Evolutionary conservation across 2,113 vertebrate genomes (phyloP), one percentile per base, ranked within the genome.

Genomic region (Chloebia gouldiae): DNA sequence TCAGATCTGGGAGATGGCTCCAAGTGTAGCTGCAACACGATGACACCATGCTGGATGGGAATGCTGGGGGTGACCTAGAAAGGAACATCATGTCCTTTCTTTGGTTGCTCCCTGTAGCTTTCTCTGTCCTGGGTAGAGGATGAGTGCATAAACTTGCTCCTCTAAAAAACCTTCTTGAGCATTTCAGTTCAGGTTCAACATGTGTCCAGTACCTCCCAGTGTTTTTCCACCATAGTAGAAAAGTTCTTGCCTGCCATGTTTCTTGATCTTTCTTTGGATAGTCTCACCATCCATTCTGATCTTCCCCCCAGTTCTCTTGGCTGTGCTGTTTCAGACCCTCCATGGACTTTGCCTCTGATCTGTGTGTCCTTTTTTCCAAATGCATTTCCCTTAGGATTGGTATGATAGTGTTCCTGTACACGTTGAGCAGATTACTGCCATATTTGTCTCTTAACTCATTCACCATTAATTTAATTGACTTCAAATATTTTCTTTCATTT

Each of bases 271-370:
- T 64, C 8, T 54, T 54, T 71, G 42, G 5, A 2, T 35, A 44
- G 23, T 57, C 25, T 13, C 23, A 33, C 25, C 14, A 24, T 45
- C n/a, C 28, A 19, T 37, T 22, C 23, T 39, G 51, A 28, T 40
- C 31, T 85, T 33, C 19, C 25, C 6, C 6, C 9, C 0, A 0
- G 0, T 80, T 80, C 31, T 45, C 10, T 83, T 66, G 69, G 7
- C 75, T 88, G 9, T 88, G 22, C 54, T 7, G 5, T 76, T 82
- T 86, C 53, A 85, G 53, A 27, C 35, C 13, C n/a, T 47, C 18
- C 15, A 19, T 2, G 66, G 49, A 37, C 33, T 80, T 92, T 0
- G 1, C 37, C 18, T 79, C 13, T 60, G 3, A 54, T 79, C 20
- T 66, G 8, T 84, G 10, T 75, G 16, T 64, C 10, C 11, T 8